Base-by-base conservation (phyloP, 2,888 invertebrate genomes). In the Lycia hirtaria region DNA sequence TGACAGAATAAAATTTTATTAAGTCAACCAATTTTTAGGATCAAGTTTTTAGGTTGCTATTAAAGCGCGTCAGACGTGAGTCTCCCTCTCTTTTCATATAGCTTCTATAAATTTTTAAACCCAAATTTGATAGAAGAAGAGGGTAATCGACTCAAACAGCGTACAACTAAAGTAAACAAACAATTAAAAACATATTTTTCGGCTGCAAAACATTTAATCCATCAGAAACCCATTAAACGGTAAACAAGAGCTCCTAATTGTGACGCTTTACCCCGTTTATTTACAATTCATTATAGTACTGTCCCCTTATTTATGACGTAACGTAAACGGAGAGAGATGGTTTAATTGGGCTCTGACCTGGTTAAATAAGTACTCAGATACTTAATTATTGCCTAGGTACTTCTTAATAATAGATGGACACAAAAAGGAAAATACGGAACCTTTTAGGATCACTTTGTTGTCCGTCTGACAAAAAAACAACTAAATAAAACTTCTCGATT, bases 151-250 rank as follows among this genome's bases (percentile, higher is more conserved):
- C n/a, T n/a, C n/a, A n/a, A n/a, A n/a, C n/a, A n/a, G n/a, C n/a
- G n/a, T n/a, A n/a, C n/a, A 26, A 24, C 20, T 15, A 26, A 17
- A 4, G n/a, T 3, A 10, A 17, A 15, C 4, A 30, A 20, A 35
- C 35, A 6, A 10, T 20, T 14, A 15, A 41, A 41, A 28, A 41
- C 30, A 28, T 24, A 51, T 4, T 38, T 28, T 9, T 48, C 33
- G 35, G 15, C 55, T 9, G 35, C 26, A 24, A 28, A 49, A 50
- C 43, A 22, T 33, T 38, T 28, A 30, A 50, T 53, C 26, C 37
- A 58, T 58, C 48, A 53, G 37, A 53, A 58, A 53, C 14, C 52
- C 52, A 58, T 53, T 49, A 47, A 54, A 32, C 19, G 30, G 19
- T 33, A 51, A 56, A 45, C 33, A 56, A 44, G n/a, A n/a, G 6